Evolutionary conservation across 2,797 vertebrate genomes (phyloP), one percentile per base, ranked within the genome.

Genomic region (Pseudochirops cupreus): DNA sequence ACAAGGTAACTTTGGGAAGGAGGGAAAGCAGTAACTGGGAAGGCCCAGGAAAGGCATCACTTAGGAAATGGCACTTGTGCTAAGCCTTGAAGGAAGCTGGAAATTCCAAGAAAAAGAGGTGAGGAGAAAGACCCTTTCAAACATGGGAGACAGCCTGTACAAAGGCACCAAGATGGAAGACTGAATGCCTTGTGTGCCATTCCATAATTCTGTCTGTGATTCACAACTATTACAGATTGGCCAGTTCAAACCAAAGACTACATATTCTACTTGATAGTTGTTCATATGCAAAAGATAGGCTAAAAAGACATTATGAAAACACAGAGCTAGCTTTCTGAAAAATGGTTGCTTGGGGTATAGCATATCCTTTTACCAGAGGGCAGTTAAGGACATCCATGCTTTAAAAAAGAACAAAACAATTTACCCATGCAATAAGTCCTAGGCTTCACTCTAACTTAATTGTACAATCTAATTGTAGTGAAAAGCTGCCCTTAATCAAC

Each of bases 291-390:
- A 9, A 28, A 91, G 55, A 91, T 91, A 54, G 29, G 28, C 90
- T 93, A 95, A 94, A 93, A 93, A 89, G 16, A 94, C 93, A 95
- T 90, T 94, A 6, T 87, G 82, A 93, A 50, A 91, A 95, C 92
- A 95, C 50, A 96, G 94, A 96, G 50, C 74, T 53, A 94, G 93
- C 87, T 82, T 96, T 94, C 92, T 92, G 92, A 96, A 97, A 95
- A 46, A 90, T 67, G 90, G 53, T 91, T 10, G 58, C 54, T 52
- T 53, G 56, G 53, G 39, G 33, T 94, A 54, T 56, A 89, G 87
- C 53, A 55, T 91, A 55, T 91, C 39, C 21, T 91, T 53, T 16
- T 55, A 53, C 54, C 18, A 55, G 52, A 91, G 31, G 52, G 12
- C 90, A 87, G 39, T 11, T 33, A 87, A 50, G 74, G 53, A 91